A percentile compares a stretch with the other conserved stretches of the same genome.
Evolutionary conservation across 1,140 invertebrate genomes (phyloP).

Genomic region (Daktulosphaira vitifoliae): DNA sequence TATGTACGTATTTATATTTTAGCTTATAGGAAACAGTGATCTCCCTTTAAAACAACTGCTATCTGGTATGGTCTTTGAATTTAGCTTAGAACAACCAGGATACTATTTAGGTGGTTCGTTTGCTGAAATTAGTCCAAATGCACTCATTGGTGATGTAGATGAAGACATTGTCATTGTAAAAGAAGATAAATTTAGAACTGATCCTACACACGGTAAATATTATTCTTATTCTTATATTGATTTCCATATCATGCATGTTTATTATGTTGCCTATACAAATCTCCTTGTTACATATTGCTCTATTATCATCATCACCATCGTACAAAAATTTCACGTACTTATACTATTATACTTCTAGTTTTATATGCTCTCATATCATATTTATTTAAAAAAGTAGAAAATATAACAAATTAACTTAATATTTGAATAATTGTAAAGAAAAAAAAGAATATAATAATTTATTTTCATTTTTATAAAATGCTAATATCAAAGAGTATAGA

Average conservation of each 20-base stretch:
- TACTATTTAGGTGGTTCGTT: constrained; percentile 44
- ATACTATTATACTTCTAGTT: too few species aligned
- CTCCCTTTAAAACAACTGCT: constrained; percentile 36
- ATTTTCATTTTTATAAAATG: too few species aligned
- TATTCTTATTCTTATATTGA: neutral
- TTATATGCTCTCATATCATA: too few species aligned
- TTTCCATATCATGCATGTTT: neutral
- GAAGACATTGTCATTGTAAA: constrained; percentile 43
- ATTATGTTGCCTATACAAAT: neutral
- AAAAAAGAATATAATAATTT: too few species aligned
- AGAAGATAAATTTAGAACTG: constrained; percentile 30
- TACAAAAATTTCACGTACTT: too few species aligned
- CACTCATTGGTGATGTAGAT: constrained; percentile 40
- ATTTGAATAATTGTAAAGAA: too few species aligned
- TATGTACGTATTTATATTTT: too few species aligned
- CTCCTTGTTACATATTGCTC: too few species aligned
- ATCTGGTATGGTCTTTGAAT: constrained; percentile 35
- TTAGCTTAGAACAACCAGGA: constrained; percentile 34
- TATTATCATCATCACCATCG: too few species aligned
- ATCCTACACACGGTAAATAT: constrained; percentile 32
- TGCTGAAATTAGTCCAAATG: constrained; percentile 41
- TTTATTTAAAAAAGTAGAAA: too few species aligned
- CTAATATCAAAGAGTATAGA: too few species aligned
- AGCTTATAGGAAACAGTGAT: constrained; percentile 35
- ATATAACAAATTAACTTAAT: too few species aligned